Evolutionary conservation across 2,888 invertebrate genomes (phyloP).

Genomic region (Zygaena filipendulae): DNA sequence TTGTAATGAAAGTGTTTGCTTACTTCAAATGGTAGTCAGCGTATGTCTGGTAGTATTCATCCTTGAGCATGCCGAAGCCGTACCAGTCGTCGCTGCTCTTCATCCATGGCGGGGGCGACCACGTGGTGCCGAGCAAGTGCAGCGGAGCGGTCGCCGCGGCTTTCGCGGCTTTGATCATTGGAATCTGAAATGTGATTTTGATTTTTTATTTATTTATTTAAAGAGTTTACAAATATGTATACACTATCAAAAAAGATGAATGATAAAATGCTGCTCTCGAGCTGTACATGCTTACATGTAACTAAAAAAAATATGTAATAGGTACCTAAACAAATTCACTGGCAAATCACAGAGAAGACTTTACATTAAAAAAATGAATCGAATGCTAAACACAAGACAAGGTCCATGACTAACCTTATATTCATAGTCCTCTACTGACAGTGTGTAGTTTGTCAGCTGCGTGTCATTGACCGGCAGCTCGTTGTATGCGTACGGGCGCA

Average conservation of each 20-base stretch:
- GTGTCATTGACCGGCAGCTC: constrained; percentile 59
- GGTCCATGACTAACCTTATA: constrained; percentile 70
- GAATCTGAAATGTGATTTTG: constrained; percentile 38
- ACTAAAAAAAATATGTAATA: too few relatives aligned
- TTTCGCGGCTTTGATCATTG: constrained; percentile 34
- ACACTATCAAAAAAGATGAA: too few relatives aligned
- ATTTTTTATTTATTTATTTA: not conserved
- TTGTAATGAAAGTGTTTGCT: too few relatives aligned
- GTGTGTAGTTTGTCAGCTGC: constrained; percentile 67
- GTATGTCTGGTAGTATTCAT: constrained; percentile 74
- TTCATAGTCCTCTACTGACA: constrained; percentile 71
- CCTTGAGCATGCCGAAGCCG: constrained; percentile 45
- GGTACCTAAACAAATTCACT: too few relatives aligned
- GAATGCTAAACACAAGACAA: too few relatives aligned
- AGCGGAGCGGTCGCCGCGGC: constrained; percentile 29
- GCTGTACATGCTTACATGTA: too few relatives aligned
- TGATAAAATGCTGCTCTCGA: too few relatives aligned
- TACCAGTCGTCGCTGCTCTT: constrained; percentile 53
- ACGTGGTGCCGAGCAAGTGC: constrained; percentile 48
- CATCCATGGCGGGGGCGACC: constrained; percentile 74
- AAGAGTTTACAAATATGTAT: too few relatives aligned
- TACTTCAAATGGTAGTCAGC: constrained; percentile 78
- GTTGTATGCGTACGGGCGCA: constrained; percentile 78
- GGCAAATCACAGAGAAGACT: too few relatives aligned
- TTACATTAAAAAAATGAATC: too few relatives aligned